Conservation (phyloP, 1,140 invertebrate species). For the Drosophila ananassae region DNA sequence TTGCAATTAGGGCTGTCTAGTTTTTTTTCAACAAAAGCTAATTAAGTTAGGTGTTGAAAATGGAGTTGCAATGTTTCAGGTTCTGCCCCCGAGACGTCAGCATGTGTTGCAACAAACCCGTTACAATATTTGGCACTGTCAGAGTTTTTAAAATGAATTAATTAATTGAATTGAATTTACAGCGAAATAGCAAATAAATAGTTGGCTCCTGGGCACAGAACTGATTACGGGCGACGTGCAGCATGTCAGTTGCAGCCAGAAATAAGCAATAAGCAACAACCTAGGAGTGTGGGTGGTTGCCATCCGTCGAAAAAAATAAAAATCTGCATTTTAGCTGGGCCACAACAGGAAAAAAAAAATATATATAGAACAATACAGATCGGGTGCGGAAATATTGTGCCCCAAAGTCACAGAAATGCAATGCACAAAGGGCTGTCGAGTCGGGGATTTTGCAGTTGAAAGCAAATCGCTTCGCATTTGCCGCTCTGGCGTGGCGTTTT, state of each 20-base stretch:
- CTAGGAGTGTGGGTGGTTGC: background rate
- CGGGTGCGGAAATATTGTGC: constrained; percentile 54
- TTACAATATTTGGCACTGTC: constrained; percentile 23
- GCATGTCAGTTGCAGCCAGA: background rate
- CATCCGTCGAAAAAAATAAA: constrained; percentile 15
- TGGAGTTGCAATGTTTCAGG: background rate
- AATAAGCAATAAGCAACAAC: constrained; percentile 9
- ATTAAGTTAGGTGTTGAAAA: background rate
- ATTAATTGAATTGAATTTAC: constrained; percentile 27
- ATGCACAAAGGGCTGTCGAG: constrained; percentile 51
- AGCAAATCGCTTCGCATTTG: constrained; percentile 46
- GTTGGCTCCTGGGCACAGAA: constrained; percentile 9
- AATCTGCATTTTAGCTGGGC: constrained; percentile 44
- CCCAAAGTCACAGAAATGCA: constrained; percentile 54
- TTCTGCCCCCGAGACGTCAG: constrained; percentile 16
- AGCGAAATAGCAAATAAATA: background rate
- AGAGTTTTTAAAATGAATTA: constrained; percentile 10
- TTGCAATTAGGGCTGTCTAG: too few species aligned
- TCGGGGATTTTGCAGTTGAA: constrained; percentile 54
- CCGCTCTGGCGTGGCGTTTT: background rate
- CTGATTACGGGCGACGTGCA: constrained; percentile 1
- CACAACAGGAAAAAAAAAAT: constrained; percentile 7
- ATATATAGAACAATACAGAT: constrained; percentile 33
- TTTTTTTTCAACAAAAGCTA: background rate
- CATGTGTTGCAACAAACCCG: constrained; percentile 11